Evolutionary conservation across 2,113 vertebrate species (phyloP), one percentile per base, ranked within the genome.

Genomic region (Regulus satrapa): DNA sequence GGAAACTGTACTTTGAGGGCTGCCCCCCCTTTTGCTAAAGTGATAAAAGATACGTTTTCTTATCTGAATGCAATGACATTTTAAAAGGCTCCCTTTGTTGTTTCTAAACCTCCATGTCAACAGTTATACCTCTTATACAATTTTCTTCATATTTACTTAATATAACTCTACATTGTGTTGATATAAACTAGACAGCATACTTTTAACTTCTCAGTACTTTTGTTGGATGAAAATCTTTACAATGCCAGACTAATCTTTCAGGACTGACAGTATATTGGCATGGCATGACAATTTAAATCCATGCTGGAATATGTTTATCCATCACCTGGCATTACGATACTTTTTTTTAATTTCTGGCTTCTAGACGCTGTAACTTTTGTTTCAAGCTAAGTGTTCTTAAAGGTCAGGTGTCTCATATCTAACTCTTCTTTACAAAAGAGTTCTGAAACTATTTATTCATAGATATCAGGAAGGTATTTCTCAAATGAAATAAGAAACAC

Each of bases 51-150:
- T 75, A 76, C 23, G 85, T 96, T 98, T 98, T 98, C 97, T 97
- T 98, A 97, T 95, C 94, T 95, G 93, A 97, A 96, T 93, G 94
- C 93, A 96, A 43, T 98, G 98, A 98, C 98, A 97, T 98, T 97
- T 98, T 98, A 98, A 98, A 98, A 98, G 98, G 97, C 81, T 98
- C 38, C 72, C 91, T 98, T 98, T 98, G 98, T 98, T 97, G 91
- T 92, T 92, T 92, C 96, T 98, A 98, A 97, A 98, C 93, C 97
- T 94, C 87, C 92, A 36, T 96, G 97, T 98, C 98, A 98, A 96
- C 97, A 98, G 96, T 97, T 97, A 96, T 97, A 96, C 96, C 94
- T 88, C 87, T 95, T 91, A 81, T 95, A 95, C 92, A 97, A 85
- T 97, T 98, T 97, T 94, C 95, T 94, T 91, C 92, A 13, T 98